Evolutionary conservation across 2,888 invertebrate genomes (phyloP).

Genomic region (Euzophera pinguis): DNA sequence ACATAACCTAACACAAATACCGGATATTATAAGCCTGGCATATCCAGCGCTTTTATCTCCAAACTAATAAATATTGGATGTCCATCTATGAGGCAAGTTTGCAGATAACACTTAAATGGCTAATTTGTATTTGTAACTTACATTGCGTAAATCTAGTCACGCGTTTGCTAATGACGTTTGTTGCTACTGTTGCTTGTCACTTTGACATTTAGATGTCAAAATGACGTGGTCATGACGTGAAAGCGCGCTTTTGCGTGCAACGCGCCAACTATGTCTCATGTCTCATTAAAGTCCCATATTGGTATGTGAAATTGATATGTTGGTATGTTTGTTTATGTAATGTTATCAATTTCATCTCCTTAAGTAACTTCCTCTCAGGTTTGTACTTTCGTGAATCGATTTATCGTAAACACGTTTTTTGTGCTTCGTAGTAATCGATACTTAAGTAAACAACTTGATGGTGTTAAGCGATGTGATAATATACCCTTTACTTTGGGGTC

Average conservation of each 20-base stretch:
- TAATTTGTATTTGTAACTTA: conserved; percentile 64
- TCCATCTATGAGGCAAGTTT: conserved; percentile 42
- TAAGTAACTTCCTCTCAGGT: background rate
- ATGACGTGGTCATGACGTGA: conserved; percentile 22
- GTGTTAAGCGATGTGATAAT: too few relatives aligned
- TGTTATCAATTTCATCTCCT: conserved; percentile 7
- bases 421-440: background rate
- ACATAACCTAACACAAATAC: background rate
- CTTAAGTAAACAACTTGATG: too few relatives aligned
- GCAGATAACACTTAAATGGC: conserved; percentile 64
- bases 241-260: conserved; percentile 23
- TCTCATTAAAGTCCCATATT: conserved; percentile 15
- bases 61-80: conserved; percentile 39
- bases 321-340: conserved; percentile 9
- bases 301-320: conserved; percentile 8
- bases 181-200: conserved; percentile 44
- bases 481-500: too few relatives aligned
- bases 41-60: conserved; percentile 41
- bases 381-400: background rate
- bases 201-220: conserved; percentile 15
- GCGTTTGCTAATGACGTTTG: conserved; percentile 45
- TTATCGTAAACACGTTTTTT: background rate
- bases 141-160: conserved; percentile 64
- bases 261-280: conserved; percentile 28
- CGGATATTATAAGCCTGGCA: conserved; percentile 15